These are phyloP conservation scores for Microcaecilia unicolor DNA, from an alignment of 2,797 vertebrate genomes.

Conservation along the genomic window DNA sequence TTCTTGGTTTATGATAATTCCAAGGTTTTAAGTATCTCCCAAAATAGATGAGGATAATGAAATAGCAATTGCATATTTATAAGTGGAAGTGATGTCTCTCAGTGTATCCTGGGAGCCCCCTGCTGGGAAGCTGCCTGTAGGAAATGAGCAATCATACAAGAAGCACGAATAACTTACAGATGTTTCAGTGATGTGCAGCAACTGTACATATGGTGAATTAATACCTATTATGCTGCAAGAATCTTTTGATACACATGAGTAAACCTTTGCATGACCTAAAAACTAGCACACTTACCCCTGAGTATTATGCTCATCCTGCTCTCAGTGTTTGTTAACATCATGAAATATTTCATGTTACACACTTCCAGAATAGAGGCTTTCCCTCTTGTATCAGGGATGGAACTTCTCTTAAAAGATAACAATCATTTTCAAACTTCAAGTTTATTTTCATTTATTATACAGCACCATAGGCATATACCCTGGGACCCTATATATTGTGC, in stretches of 20 bases:
- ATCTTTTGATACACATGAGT: not conserved
- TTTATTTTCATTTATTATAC: too few species aligned
- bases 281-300: too few species aligned
- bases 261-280: not conserved
- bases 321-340: too few species aligned
- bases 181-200: not conserved
- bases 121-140: constrained; percentile 29
- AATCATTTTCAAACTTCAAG: too few species aligned
- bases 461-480: too few species aligned
- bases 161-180: not conserved
- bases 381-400: too few species aligned
- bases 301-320: too few species aligned
- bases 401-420: too few species aligned
- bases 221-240: not conserved
- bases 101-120: constrained; percentile 35
- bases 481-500: too few species aligned
- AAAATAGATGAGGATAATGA: constrained; percentile 17
- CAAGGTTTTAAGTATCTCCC: constrained; percentile 20
- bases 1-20: too few species aligned
- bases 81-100: constrained; percentile 12
- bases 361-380: too few species aligned
- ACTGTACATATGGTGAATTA: not conserved
- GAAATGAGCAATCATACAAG: constrained; percentile 1
- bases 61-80: constrained; percentile 20
- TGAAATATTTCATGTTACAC: too few species aligned